Evolutionary conservation across 2,888 invertebrate species (phyloP).

Genomic region (Drosophila kambysellisi): DNA sequence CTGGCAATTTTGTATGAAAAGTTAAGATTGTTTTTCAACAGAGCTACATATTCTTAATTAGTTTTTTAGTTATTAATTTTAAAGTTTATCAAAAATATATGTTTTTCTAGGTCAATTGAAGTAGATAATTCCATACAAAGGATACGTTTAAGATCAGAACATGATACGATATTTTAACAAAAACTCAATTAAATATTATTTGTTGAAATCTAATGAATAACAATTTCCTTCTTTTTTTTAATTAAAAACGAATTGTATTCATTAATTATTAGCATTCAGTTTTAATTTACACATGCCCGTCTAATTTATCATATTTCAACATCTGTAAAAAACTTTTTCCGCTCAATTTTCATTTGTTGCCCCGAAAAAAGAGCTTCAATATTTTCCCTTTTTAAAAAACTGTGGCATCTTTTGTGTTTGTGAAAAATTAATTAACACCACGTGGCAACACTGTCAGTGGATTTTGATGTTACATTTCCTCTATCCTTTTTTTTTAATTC

Average conservation of each 20-base stretch:
- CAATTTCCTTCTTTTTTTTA: neutral
- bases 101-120: neutral
- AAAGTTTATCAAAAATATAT: neutral
- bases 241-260: neutral
- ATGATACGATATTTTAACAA: neutral
- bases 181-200: neutral
- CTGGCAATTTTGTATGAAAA: neutral
- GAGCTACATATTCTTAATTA: neutral
- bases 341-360: constrained; percentile 6
- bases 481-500: constrained; percentile 5
- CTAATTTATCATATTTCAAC: neutral
- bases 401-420: constrained; percentile 40
- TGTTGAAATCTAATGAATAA: neutral
- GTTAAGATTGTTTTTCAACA: neutral
- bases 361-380: constrained; percentile 10
- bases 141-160: neutral
- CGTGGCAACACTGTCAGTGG: constrained; percentile 73
- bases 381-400: constrained; percentile 39
- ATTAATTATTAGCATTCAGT: neutral
- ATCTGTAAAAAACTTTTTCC: neutral
- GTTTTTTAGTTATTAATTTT: neutral
- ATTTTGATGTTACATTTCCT: constrained; percentile 55
- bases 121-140: neutral
- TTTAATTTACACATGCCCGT: neutral
- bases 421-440: constrained; percentile 67